These are phyloP conservation scores for Notarius quadriscutis DNA, from an alignment of 2,113 vertebrate genomes.

Conservation along the genomic window DNA sequence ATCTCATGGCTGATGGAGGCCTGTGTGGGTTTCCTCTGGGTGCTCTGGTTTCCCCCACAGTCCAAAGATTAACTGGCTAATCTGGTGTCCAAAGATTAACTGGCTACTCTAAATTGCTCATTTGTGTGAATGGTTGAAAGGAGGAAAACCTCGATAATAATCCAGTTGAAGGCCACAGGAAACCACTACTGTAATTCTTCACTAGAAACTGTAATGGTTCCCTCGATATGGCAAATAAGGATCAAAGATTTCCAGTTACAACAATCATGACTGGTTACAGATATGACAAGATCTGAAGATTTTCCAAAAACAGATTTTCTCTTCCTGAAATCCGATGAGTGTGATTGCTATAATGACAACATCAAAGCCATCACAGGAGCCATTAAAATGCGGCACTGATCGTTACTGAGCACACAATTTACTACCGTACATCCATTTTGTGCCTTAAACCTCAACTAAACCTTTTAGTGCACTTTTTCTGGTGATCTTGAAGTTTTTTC, in stretches of 20 bases:
- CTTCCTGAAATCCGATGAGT: neutral
- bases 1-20: too few species aligned
- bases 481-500: constrained; percentile 44
- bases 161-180: too few species aligned
- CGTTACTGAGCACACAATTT: neutral
- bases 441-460: neutral
- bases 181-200: too few species aligned
- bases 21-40: too few species aligned
- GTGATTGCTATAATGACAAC: neutral
- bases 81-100: too few species aligned
- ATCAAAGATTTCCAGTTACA: neutral
- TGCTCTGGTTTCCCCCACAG: too few species aligned
- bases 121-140: too few species aligned
- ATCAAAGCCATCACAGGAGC: too few species aligned
- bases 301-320: neutral
- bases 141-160: too few species aligned
- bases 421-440: neutral
- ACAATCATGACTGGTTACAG: neutral
- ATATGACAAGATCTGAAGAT: neutral
- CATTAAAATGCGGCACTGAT: neutral
- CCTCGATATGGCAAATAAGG: neutral
- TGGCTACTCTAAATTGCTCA: too few species aligned
- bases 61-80: too few species aligned
- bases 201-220: too few species aligned
- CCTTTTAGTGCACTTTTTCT: constrained; percentile 2